These are phyloP conservation scores for Drosophila antonietae DNA, from an alignment of 2,888 invertebrate species.

Conservation along the genomic window DNA sequence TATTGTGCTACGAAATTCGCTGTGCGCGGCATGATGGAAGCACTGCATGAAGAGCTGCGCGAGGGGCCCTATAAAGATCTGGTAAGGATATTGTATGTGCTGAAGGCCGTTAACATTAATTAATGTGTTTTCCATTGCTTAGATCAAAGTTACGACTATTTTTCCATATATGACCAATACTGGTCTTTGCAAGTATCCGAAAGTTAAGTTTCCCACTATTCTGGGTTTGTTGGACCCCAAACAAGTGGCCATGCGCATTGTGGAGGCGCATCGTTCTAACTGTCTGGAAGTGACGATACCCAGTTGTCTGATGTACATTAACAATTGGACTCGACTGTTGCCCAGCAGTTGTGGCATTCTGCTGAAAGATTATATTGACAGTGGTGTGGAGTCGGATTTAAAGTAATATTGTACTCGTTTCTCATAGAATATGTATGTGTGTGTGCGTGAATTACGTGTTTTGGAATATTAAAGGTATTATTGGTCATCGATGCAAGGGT, in stretches of 20 bases:
- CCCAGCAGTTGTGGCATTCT: slow-evolving; percentile 86
- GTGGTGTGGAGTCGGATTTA: slow-evolving; percentile 87
- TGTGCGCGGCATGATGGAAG: slow-evolving; percentile 93
- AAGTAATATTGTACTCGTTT: slow-evolving; percentile 34
- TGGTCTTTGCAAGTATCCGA: slow-evolving; percentile 91
- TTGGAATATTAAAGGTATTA: slow-evolving; percentile 41
- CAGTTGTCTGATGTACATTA: slow-evolving; percentile 86
- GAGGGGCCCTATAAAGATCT: slow-evolving; percentile 83
- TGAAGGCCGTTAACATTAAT: no score
- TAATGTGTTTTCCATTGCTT: slow-evolving; percentile 12
- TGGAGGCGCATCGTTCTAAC: slow-evolving; percentile 88
- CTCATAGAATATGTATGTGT: slow-evolving; percentile 14
- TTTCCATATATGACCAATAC: slow-evolving; percentile 96
- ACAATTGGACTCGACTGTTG: slow-evolving; percentile 86
- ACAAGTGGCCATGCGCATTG: slow-evolving; percentile 88
- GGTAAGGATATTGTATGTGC: slow-evolving; percentile 47
- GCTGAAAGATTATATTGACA: slow-evolving; percentile 88
- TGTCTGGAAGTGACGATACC: slow-evolving; percentile 88
- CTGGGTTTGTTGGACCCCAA: slow-evolving; percentile 88
- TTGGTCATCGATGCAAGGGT: slow-evolving; percentile 8
- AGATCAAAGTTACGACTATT: slow-evolving; percentile 92
- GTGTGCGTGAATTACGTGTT: no score
- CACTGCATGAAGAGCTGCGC: slow-evolving; percentile 91
- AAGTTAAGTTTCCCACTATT: slow-evolving; percentile 89
- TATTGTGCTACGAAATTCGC: slow-evolving; percentile 93